phyloP scores from a whole-genome alignment of 2,797 vertebrate species.

The Streptopelia turtur region DNA sequence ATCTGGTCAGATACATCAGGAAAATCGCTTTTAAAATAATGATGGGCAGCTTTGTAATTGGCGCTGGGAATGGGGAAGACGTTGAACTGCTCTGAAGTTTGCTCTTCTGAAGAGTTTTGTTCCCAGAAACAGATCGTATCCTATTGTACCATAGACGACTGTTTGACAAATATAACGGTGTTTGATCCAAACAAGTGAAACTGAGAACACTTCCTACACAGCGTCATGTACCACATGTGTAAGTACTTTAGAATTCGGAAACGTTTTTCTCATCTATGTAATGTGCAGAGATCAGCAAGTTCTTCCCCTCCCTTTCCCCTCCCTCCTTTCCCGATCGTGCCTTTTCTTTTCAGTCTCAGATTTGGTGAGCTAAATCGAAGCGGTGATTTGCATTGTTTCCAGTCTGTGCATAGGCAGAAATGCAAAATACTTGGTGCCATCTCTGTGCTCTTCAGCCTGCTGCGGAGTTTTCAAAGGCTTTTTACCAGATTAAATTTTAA shows the following conservation, averaged over 20 bases:
- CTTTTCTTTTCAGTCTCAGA: neutral
- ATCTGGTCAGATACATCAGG: neutral
- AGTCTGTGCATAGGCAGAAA: neutral
- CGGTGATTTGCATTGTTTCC: neutral
- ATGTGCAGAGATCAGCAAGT: neutral
- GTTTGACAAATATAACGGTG: too few relatives aligned
- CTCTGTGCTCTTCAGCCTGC: neutral
- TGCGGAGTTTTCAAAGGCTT: neutral
- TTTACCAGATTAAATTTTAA: neutral
- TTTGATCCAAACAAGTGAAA: neutral
- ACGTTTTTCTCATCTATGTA: neutral
- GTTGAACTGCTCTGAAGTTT: neutral
- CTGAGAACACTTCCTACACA: neutral
- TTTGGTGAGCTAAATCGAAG: neutral
- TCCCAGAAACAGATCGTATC: neutral
- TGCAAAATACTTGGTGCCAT: neutral
- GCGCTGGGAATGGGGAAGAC: neutral
- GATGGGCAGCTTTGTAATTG: neutral
- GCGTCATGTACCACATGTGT: neutral
- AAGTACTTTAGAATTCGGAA: neutral
- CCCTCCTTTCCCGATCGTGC: fast-evolving
- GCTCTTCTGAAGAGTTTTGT: neutral
- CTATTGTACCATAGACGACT: neutral
- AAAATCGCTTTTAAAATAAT: neutral
- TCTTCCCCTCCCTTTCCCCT: neutral